Conservation (phyloP, 2,888 invertebrate genomes). For the Tenodera sinensis region DNA sequence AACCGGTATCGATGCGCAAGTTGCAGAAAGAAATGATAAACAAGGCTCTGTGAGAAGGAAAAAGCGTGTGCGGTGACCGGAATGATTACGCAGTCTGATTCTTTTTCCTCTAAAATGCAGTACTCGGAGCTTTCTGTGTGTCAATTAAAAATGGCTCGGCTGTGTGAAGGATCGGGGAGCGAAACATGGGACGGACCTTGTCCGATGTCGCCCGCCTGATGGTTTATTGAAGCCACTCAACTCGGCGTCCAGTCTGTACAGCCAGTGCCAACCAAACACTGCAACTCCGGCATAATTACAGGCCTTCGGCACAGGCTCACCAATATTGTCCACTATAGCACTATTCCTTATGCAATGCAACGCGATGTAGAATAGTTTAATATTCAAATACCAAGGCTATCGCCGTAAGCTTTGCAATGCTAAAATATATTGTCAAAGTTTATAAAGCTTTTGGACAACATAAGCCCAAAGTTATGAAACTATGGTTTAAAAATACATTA, state of each 20-base stretch:
- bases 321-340: no score
- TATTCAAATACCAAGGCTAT: no score
- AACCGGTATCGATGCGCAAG: background rate
- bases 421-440: no score
- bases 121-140: background rate
- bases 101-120: background rate
- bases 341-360: no score
- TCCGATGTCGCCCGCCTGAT: slow-evolving; percentile 6
- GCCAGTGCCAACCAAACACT: background rate
- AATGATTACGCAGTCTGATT: background rate
- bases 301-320: no score
- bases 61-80: background rate
- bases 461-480: no score
- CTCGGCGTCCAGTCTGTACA: background rate
- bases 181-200: slow-evolving; percentile 5
- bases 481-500: no score
- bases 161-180: background rate
- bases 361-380: no score
- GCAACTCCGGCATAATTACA: background rate
- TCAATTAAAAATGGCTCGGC: slow-evolving; percentile 7
- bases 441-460: no score
- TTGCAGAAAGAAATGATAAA: background rate
- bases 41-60: background rate
- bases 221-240: slow-evolving; percentile 1
- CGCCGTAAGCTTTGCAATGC: no score